Evolutionary conservation across 2,113 vertebrate species (phyloP).

Genomic region (Syrrhaptes paradoxus): DNA sequence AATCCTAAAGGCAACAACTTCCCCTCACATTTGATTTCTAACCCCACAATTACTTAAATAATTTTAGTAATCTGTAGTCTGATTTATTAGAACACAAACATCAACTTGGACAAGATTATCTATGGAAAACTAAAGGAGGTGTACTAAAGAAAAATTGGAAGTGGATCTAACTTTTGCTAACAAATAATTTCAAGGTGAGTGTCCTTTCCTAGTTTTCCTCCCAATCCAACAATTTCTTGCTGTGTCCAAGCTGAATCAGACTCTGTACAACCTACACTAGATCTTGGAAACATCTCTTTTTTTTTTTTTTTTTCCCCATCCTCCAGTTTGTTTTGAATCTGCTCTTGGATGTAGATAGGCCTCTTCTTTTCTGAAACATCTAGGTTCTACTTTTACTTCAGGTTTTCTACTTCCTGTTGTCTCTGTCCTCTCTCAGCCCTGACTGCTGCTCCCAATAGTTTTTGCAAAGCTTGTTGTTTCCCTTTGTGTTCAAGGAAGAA

Average conservation of each 20-base stretch:
- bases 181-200: background rate
- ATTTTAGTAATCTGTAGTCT: background rate
- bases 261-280: background rate
- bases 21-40: accelerated
- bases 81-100: background rate
- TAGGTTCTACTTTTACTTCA: background rate
- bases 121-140: background rate
- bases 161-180: background rate
- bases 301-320: background rate
- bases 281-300: background rate
- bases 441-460: background rate
- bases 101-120: background rate
- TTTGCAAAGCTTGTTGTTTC: background rate
- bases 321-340: background rate
- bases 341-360: background rate
- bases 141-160: background rate
- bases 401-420: background rate
- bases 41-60: too few relatives aligned
- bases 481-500: background rate
- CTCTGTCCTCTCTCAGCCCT: background rate
- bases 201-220: background rate
- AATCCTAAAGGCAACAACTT: background rate
- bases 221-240: background rate
- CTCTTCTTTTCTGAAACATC: background rate
- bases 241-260: background rate